Conservation (phyloP, 2,113 vertebrate genomes). For the Grantiella picta region DNA sequence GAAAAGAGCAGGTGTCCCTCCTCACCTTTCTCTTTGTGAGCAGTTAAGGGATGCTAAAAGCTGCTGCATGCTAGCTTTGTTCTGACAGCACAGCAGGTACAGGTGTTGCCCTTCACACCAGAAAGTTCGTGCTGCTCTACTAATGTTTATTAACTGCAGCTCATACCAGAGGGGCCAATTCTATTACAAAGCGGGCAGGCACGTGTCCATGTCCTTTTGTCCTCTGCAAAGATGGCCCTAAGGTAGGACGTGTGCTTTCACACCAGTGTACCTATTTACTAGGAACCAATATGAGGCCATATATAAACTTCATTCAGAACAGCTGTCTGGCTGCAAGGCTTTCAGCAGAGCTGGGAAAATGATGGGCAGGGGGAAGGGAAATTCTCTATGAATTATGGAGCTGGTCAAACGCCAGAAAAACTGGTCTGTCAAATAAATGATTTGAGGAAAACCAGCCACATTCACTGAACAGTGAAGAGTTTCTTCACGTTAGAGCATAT, state of each 20-base stretch:
- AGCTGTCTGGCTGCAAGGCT: slow-evolving; percentile 22
- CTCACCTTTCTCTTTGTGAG: background rate
- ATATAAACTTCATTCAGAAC: slow-evolving; percentile 12
- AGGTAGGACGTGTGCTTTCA: background rate
- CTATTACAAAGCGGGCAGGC: background rate
- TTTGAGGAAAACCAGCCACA: slow-evolving; percentile 16
- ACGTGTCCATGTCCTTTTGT: background rate
- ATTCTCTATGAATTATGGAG: slow-evolving; percentile 22
- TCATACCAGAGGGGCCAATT: background rate
- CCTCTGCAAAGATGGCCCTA: background rate
- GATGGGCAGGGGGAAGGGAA: background rate
- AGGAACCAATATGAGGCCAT: background rate
- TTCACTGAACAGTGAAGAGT: slow-evolving; percentile 28
- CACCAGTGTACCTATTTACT: background rate
- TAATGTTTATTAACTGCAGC: background rate
- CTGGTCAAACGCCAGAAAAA: slow-evolving; percentile 35
- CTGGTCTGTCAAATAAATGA: slow-evolving; percentile 33
- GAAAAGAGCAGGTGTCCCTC: background rate
- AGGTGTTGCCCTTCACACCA: background rate
- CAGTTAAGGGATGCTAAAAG: background rate
- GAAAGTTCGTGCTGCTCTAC: background rate
- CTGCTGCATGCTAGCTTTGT: background rate
- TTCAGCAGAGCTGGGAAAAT: slow-evolving; percentile 18
- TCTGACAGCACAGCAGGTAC: background rate
- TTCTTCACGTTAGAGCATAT: slow-evolving; percentile 6